Percentiles rank a stretch among this genome's conserved stretches.
phyloP scores from a whole-genome alignment of 2,113 vertebrate species.

The Elephantulus edwardii region DNA sequence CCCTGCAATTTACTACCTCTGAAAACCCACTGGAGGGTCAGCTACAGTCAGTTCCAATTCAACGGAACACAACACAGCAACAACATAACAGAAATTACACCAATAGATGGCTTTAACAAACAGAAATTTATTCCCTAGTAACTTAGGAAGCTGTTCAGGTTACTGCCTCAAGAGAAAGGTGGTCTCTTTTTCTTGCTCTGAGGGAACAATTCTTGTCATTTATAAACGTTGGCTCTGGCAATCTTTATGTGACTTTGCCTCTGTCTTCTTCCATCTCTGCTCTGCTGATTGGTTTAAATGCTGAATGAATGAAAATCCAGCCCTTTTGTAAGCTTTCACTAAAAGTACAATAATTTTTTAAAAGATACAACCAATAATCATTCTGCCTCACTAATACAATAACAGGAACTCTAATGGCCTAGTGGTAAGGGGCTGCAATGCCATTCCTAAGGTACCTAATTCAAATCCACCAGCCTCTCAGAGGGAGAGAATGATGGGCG shows the following conservation, averaged over 20 bases:
- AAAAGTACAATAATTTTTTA: neutral
- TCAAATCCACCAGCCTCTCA: too few species aligned
- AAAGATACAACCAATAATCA: neutral
- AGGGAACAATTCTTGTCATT: too few species aligned
- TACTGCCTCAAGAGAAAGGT: neutral
- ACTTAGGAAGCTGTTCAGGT: neutral
- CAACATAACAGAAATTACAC: neutral
- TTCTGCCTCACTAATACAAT: neutral
- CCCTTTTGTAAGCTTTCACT: neutral
- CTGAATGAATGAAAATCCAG: too few species aligned
- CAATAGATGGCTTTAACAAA: neutral
- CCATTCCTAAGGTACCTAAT: too few species aligned
- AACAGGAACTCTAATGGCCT: too few species aligned
- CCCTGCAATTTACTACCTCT: too few species aligned
- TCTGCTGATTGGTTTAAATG: neutral
- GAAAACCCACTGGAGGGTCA: too few species aligned
- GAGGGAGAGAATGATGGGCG: too few species aligned
- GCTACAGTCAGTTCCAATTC: too few species aligned
- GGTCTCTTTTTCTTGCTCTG: too few species aligned
- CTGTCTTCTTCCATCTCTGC: neutral
- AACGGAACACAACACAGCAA: too few species aligned
- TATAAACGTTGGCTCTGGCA: neutral
- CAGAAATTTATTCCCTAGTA: neutral
- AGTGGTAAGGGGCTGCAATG: too few species aligned
- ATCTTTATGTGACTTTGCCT: neutral